These are phyloP conservation scores for Melanotaenia duboulayi DNA, from an alignment of 2,113 vertebrate species.

Conservation along the genomic window DNA sequence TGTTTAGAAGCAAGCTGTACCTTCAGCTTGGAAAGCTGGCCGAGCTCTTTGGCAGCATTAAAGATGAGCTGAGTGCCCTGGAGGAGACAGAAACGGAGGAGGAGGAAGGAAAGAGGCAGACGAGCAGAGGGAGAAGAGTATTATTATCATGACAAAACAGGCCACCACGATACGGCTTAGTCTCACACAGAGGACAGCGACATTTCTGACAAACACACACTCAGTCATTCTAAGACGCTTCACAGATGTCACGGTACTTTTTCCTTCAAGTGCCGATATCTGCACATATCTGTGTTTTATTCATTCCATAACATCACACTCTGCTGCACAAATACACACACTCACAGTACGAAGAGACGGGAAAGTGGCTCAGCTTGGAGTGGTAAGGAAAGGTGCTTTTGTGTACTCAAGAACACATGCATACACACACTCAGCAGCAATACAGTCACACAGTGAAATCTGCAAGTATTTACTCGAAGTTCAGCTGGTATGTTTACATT, in stretches of 20 bases:
- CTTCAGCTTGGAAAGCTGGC: constrained; percentile 98
- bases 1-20: constrained; percentile 69
- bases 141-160: constrained; percentile 35
- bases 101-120: constrained; percentile 41
- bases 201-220: constrained; percentile 59
- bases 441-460: constrained; percentile 45
- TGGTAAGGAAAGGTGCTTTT: constrained; percentile 42
- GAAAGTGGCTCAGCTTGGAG: constrained; percentile 59
- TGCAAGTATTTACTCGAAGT: constrained; percentile 51
- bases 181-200: constrained; percentile 76
- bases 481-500: constrained; percentile 15
- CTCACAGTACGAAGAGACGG: constrained; percentile 58
- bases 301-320: constrained; percentile 49
- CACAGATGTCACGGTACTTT: constrained; percentile 52
- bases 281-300: constrained; percentile 48
- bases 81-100: constrained; percentile 49
- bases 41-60: constrained; percentile 97
- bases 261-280: constrained; percentile 54
- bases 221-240: constrained; percentile 56
- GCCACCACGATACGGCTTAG: constrained; percentile 51
- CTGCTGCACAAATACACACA: constrained; percentile 13
- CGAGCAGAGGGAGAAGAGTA: constrained; percentile 7
- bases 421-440: constrained; percentile 14
- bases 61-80: constrained; percentile 99
- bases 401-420: constrained; percentile 30